Conservation (phyloP, 2,113 vertebrate species). For the Silurus meridionalis region DNA sequence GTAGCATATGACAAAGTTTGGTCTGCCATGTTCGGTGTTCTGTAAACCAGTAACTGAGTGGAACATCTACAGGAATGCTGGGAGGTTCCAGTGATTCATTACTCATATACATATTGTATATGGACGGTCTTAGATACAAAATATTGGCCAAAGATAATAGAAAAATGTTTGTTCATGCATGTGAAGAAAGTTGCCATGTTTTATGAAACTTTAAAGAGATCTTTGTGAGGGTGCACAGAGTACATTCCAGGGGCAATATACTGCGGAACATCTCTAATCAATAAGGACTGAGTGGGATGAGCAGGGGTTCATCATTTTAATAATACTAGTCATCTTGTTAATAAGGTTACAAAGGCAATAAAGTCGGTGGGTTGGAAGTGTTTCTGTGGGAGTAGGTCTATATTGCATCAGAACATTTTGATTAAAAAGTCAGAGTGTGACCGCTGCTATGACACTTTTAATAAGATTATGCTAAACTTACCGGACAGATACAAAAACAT, state of each 20-base stretch:
- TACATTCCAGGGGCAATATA: background rate
- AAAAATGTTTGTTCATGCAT: background rate
- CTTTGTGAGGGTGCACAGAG: background rate
- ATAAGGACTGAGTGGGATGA: background rate
- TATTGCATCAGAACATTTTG: background rate
- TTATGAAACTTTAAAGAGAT: background rate
- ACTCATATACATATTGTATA: background rate
- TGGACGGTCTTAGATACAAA: background rate
- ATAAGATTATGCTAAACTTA: background rate
- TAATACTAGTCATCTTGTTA: slow-evolving; percentile 3
- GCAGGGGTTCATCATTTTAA: background rate
- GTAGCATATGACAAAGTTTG: background rate
- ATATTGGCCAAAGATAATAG: background rate
- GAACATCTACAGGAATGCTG: background rate
- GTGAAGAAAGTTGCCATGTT: background rate
- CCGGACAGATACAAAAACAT: background rate
- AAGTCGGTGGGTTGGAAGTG: background rate
- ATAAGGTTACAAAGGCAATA: slow-evolving; percentile 2
- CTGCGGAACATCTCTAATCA: background rate
- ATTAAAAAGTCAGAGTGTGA: slow-evolving; percentile 4
- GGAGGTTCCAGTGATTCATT: background rate
- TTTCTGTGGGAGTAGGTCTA: background rate
- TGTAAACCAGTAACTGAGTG: background rate
- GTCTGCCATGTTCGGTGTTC: background rate
- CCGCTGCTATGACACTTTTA: background rate